Conservation (phyloP, 2,888 invertebrate species). For the Troides oblongomaculatus region DNA sequence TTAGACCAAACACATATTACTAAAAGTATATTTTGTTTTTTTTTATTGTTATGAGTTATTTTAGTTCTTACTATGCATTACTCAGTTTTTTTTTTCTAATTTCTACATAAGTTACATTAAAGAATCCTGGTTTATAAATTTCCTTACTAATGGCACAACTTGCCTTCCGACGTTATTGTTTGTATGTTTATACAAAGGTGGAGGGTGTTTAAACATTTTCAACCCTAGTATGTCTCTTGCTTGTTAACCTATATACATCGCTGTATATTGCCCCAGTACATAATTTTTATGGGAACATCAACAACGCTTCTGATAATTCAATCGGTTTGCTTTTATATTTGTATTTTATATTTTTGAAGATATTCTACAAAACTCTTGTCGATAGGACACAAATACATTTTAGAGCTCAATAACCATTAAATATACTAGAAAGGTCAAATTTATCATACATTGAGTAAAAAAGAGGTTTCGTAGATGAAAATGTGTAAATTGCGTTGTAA, state of each 20-base stretch:
- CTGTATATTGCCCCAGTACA: not conserved
- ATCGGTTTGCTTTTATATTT: not conserved
- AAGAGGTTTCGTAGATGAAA: not conserved
- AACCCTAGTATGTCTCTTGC: not conserved
- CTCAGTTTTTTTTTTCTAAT: not conserved
- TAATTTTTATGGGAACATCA: not conserved
- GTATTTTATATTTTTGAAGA: no score
- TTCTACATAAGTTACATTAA: not conserved
- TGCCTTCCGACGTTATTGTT: not conserved
- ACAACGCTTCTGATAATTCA: not conserved
- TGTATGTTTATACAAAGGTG: not conserved
- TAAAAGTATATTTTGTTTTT: no score
- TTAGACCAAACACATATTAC: no score
- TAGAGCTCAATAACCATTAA: not conserved
- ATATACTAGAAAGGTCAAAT: not conserved
- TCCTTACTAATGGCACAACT: not conserved
- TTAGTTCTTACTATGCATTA: no score
- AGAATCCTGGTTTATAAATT: not conserved
- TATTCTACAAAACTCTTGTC: no score
- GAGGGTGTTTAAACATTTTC: not conserved
- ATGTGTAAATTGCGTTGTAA: slow-evolving; percentile 34
- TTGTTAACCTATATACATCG: slow-evolving; percentile 1
- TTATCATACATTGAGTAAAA: not conserved
- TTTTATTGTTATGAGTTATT: no score
- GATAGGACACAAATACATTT: no score